A percentile compares a stretch with the other conserved stretches of the same genome.
These are phyloP conservation scores for Coelopa pilipes DNA, from an alignment of 2,888 invertebrate species.

Conservation along the genomic window DNA sequence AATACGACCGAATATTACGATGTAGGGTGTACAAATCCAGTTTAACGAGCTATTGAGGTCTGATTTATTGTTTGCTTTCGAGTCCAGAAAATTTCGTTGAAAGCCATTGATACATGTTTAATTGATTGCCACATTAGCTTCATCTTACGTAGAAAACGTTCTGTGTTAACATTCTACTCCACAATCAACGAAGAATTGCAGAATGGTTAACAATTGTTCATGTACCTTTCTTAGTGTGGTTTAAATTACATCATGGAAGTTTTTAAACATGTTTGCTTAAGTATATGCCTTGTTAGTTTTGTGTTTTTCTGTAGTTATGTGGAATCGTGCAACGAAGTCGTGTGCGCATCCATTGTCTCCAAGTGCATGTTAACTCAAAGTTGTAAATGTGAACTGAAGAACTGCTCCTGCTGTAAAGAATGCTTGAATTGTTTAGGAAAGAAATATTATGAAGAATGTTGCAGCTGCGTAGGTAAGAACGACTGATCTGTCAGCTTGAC, in stretches of 20 bases:
- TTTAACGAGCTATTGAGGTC: too few relatives aligned
- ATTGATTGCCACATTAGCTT: too few relatives aligned
- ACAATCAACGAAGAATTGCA: too few relatives aligned
- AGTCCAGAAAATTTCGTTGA: too few relatives aligned
- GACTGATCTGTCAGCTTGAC: background rate
- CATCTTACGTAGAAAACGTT: too few relatives aligned
- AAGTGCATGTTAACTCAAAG: constrained; percentile 96
- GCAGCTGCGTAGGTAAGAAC: constrained; percentile 93
- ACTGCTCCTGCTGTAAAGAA: constrained; percentile 94
- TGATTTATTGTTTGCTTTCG: too few relatives aligned
- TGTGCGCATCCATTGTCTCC: constrained; percentile 95
- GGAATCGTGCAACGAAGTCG: constrained; percentile 85
- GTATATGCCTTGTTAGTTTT: constrained; percentile 49
- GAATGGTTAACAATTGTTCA: too few relatives aligned
- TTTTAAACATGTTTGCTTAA: constrained; percentile 9
- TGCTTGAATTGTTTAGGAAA: constrained; percentile 89
- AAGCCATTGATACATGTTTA: too few relatives aligned
- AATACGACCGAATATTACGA: too few relatives aligned
- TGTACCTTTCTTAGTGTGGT: too few relatives aligned
- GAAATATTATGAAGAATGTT: constrained; percentile 90
- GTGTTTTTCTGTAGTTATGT: constrained; percentile 56
- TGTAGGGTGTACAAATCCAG: too few relatives aligned
- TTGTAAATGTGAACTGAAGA: constrained; percentile 93
- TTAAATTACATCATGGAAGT: constrained; percentile 10
- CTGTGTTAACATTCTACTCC: too few relatives aligned